These are phyloP conservation scores for Callionymus lyra DNA, from an alignment of 2,113 vertebrate genomes.

Conservation along the genomic window DNA sequence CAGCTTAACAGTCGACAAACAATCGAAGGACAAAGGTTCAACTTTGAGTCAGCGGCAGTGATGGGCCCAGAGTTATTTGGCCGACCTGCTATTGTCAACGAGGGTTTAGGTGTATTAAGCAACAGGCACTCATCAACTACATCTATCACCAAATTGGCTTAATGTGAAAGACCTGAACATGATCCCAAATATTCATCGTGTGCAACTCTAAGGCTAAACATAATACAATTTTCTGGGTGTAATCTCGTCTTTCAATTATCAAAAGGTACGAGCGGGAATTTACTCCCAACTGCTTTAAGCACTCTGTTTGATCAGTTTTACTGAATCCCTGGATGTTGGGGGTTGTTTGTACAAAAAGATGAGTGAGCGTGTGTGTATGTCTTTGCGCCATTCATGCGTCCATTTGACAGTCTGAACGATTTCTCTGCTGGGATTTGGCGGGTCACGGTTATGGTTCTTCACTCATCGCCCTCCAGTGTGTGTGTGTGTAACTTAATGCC, in stretches of 20 bases:
- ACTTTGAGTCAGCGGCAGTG: constrained; percentile 20
- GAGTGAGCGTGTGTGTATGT: constrained; percentile 34
- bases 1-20: constrained; percentile 26
- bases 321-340: constrained; percentile 53
- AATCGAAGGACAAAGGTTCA: constrained; percentile 19
- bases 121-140: constrained; percentile 32
- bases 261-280: constrained; percentile 20
- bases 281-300: constrained; percentile 46
- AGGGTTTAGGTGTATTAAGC: constrained; percentile 34
- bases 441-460: constrained; percentile 52
- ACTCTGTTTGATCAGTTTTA: constrained; percentile 56
- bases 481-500: constrained; percentile 65
- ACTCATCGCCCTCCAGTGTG: constrained; percentile 62
- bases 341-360: constrained; percentile 47
- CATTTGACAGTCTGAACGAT: constrained; percentile 55
- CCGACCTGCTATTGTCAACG: constrained; percentile 37
- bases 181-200: constrained; percentile 41
- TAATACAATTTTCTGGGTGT: constrained; percentile 53
- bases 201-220: constrained; percentile 36
- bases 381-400: constrained; percentile 43
- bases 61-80: constrained; percentile 12
- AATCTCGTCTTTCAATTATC: constrained; percentile 51
- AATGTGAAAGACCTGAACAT: constrained; percentile 37
- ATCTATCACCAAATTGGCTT: constrained; percentile 48
- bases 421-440: constrained; percentile 58